phyloP scores from a whole-genome alignment of 2,113 vertebrate species.

The Aleadryas rufinucha region DNA sequence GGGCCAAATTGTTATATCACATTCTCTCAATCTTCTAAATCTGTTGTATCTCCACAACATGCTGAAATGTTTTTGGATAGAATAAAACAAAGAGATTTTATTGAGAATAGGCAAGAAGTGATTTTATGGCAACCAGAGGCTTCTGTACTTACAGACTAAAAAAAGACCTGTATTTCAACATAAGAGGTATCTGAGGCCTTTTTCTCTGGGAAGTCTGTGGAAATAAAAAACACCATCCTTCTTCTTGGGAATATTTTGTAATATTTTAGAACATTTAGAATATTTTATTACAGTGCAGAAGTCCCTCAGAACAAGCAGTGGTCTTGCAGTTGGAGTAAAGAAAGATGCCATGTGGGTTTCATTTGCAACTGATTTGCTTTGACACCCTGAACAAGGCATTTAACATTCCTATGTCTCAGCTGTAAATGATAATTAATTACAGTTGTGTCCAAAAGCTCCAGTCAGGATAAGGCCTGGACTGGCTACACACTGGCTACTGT shows the following conservation, averaged over 20 bases:
- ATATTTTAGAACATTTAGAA: neutral
- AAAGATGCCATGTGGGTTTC: conserved; percentile 26
- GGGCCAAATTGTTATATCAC: neutral
- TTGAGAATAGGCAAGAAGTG: neutral
- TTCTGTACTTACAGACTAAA: neutral
- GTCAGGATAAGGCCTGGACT: neutral
- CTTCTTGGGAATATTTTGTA: neutral
- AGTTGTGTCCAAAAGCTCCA: neutral
- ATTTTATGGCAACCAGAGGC: neutral
- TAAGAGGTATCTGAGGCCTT: neutral
- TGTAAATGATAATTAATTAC: conserved; percentile 45
- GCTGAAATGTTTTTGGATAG: neutral
- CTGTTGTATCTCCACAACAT: neutral
- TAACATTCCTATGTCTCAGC: neutral
- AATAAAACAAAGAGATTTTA: neutral
- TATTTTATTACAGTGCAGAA: neutral
- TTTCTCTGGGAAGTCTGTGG: neutral
- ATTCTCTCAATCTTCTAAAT: neutral
- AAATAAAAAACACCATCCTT: neutral
- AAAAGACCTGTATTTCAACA: neutral
- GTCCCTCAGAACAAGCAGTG: neutral
- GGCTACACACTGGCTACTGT: neutral
- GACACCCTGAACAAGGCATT: conserved; percentile 27
- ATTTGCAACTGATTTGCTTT: conserved; percentile 12
- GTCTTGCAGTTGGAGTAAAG: neutral